A percentile compares a stretch with the other conserved stretches of the same genome.
Conservation (phyloP, 1,140 invertebrate genomes). For the Drosophila oshimai region DNA sequence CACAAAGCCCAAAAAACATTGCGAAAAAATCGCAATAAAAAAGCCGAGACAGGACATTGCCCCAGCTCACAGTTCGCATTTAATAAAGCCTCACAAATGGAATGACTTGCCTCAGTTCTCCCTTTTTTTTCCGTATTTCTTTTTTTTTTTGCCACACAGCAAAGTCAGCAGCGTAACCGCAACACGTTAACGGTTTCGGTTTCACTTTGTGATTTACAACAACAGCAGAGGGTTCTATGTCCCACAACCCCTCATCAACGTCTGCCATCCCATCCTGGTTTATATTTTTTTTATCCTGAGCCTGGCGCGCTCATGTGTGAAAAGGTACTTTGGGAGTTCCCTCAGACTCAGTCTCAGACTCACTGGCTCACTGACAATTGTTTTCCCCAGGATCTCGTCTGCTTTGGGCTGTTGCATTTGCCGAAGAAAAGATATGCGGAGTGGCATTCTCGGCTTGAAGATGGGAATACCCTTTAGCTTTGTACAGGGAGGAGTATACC, state of each 20-base stretch:
- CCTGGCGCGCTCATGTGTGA: conserved; percentile 74
- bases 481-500: neutral
- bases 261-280: neutral
- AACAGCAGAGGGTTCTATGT: conserved; percentile 30
- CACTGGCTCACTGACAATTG: conserved; percentile 18
- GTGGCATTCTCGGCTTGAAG: neutral
- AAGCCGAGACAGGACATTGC: conserved; percentile 66
- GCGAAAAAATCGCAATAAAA: conserved; percentile 72
- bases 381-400: conserved; percentile 33
- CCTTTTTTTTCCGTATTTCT: conserved; percentile 14
- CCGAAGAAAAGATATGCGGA: conserved; percentile 8
- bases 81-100: conserved; percentile 79
- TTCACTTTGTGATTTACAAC: conserved; percentile 78
- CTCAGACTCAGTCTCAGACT: too few relatives aligned
- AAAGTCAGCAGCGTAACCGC: conserved; percentile 79
- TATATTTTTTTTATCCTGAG: neutral
- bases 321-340: conserved; percentile 70
- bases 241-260: conserved; percentile 11
- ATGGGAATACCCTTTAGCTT: conserved; percentile 5
- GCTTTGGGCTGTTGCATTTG: conserved; percentile 45
- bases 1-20: conserved; percentile 45
- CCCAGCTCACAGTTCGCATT: conserved; percentile 53
- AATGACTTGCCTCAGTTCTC: conserved; percentile 60
- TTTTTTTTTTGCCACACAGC: conserved; percentile 32
- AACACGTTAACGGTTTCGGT: conserved; percentile 81